These are phyloP conservation scores for Aphodius sticticus DNA, from an alignment of 2,888 invertebrate species.

Conservation along the genomic window DNA sequence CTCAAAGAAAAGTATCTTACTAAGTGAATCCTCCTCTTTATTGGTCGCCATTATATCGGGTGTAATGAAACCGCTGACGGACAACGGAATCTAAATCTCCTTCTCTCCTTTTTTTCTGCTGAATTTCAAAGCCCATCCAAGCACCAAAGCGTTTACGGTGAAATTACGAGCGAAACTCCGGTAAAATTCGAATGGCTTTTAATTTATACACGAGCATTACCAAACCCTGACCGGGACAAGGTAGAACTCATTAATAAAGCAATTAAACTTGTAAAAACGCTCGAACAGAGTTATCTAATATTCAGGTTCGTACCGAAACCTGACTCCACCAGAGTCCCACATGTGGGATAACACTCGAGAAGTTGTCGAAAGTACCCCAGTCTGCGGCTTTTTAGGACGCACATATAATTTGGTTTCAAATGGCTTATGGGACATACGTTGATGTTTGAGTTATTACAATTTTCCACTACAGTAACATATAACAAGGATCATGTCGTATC, in stretches of 20 bases:
- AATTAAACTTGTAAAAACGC: neutral
- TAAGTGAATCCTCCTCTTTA: neutral
- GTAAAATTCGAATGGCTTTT: neutral
- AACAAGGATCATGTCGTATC: too few relatives aligned
- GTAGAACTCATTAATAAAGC: neutral
- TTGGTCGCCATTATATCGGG: neutral
- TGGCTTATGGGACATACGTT: too few relatives aligned
- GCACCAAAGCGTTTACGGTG: neutral
- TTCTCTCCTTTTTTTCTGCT: neutral
- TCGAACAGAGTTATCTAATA: neutral
- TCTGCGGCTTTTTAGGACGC: too few relatives aligned
- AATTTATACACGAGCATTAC: neutral
- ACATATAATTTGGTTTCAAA: too few relatives aligned
- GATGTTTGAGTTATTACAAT: too few relatives aligned
- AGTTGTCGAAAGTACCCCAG: too few relatives aligned
- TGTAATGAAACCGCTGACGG: neutral
- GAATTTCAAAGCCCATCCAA: neutral
- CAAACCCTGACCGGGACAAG: neutral
- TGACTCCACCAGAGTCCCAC: neutral
- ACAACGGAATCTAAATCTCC: neutral
- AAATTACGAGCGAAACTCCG: neutral
- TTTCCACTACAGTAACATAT: too few relatives aligned
- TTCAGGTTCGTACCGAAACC: neutral
- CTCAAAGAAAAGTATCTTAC: neutral
- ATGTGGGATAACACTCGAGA: neutral